Percentiles rank a stretch among this genome's conserved stretches.
Conservation (phyloP, 2,113 vertebrate species). For the Hemibagrus wyckioides region DNA sequence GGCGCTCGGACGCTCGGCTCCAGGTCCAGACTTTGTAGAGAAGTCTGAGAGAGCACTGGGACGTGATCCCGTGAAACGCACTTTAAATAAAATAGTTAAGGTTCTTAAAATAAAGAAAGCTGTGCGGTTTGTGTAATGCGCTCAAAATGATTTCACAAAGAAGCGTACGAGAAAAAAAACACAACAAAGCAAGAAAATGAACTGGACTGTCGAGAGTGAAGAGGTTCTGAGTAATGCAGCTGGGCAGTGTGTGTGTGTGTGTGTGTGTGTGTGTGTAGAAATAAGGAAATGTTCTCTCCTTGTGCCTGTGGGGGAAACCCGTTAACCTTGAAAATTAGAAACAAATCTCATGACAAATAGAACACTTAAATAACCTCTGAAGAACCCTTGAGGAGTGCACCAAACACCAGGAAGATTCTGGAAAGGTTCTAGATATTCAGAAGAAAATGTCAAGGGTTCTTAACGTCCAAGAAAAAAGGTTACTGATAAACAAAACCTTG, state of each 20-base stretch:
- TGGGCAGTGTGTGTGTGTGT: neutral
- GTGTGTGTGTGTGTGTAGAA: neutral
- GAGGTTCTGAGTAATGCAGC: neutral
- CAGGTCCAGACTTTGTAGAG: neutral
- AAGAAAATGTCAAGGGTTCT: neutral
- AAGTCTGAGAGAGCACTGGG: neutral
- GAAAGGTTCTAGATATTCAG: neutral
- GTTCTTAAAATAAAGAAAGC: neutral
- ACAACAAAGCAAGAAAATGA: neutral
- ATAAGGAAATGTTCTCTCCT: neutral
- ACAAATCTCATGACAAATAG: neutral
- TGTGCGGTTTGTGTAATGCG: neutral
- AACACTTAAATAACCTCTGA: neutral
- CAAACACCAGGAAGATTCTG: neutral
- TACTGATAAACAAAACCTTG: neutral
- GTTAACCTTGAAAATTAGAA: neutral
- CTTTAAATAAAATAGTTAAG: no score
- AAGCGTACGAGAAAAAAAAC: neutral
- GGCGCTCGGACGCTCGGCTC: neutral
- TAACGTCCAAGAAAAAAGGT: neutral
- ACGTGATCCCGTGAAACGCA: neutral
- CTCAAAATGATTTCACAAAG: neutral
- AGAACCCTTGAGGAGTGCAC: neutral
- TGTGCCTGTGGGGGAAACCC: neutral
- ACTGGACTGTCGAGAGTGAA: neutral